Base-by-base conservation (phyloP, 1,140 invertebrate species). In the Prorops nasuta region DNA sequence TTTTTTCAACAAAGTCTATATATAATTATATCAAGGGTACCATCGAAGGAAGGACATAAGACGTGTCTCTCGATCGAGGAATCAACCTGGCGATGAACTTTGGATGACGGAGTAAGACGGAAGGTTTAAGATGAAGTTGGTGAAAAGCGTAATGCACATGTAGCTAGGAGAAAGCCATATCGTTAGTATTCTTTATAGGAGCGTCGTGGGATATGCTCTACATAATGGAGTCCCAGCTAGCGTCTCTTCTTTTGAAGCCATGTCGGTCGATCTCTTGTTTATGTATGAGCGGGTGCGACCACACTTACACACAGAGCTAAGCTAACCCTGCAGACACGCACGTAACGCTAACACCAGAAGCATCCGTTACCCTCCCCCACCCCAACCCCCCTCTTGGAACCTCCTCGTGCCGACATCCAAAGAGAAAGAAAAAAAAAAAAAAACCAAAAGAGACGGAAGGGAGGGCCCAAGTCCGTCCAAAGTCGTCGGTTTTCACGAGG, bases 101-200 rank as follows among this genome's bases (percentile, higher is more conserved):
- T n/a, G n/a, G n/a, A n/a, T n/a, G n/a, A n/a, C n/a, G n/a, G n/a
- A n/a, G n/a, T n/a, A n/a, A n/a, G n/a, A n/a, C n/a, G n/a, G n/a
- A 28, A 22, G n/a, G 20, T 24, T 9, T 43, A 43, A 14, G 20
- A 43, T 24, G 19, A 6, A 28, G 24, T 10, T 31, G 38, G 22
- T 44, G 22, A 51, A 61, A 63, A 54, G 53, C 49, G 53, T 55
- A 59, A 46, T 56, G 42, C 41, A 47, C 54, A n/a, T n/a, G n/a
- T n/a, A n/a, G n/a, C n/a, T n/a, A n/a, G 68, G 63, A 73, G 65
- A 75, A 70, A 69, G 69, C 63, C 63, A 57, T 69, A 72, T 76
- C 74, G 74, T 77, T 77, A 76, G 72, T 75, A 77, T 77, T 76
- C 74, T 76, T 77, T 69, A 74, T 75, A 72, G 71, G 61, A 64